Evolutionary conservation across 1,140 invertebrate species (phyloP), one percentile per base, ranked within the genome.

Genomic region (Phthorimaea operculella): DNA sequence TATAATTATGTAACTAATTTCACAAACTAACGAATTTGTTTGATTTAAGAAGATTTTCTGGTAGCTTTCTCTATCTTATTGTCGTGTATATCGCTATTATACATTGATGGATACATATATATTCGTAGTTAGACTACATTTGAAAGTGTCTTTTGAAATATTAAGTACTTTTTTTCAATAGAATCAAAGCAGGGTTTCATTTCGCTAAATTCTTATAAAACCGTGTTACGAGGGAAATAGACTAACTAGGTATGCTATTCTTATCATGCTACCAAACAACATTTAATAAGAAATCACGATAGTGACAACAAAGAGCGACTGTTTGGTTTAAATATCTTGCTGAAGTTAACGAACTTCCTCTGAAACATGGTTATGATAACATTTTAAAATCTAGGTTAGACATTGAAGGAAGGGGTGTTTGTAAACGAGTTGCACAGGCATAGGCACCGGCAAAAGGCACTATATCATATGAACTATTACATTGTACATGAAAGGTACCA

Each of bases 141-240:
- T n/a, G 8, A 47, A 47, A 15, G 15, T 15, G 44, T 15, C 44
- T 14, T 47, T 47, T 17, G 5, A 17, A 47, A 17, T 47, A 14
- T 47, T 47, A 17, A 16, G 16, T 47, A 15, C 44, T 3, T 47
- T 47, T n/a, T 47, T 47, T 47, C 44, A 47, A 47, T 47, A 47
- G 44, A 47, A 47, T 47, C 44, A 47, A 47, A 47, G 44, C 44
- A 47, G 44, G 44, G 14, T 12, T n/a, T 39, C 10, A 10, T 2
- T n/a, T 12, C 1, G n/a, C 36, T 39, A 39, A 39, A 39, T 28
- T 39, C 36, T 9, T 12, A 39, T 39, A 39, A 34, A 28, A 28
- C 21, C 21, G 21, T 28, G 21, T 28, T 28, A 4, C 21, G 21
- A 39, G 36, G 36, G 8, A 39, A 39, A n/a, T 28, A 6, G 21